Evolutionary conservation across 2,113 vertebrate species (phyloP).

Genomic region (Aegithalos caudatus): DNA sequence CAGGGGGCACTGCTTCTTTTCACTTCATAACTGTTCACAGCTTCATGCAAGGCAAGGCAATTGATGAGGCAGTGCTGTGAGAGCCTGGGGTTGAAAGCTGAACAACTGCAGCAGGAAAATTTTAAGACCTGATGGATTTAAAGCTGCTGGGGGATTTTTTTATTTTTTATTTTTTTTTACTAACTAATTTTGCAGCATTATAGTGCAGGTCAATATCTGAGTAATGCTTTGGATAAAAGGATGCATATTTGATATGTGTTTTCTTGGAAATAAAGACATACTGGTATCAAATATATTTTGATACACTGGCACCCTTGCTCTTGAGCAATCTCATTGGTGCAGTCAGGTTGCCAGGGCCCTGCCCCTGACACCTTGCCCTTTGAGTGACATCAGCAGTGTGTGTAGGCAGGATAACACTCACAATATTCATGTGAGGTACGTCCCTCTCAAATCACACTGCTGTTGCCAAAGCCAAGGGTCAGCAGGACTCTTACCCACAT

Average conservation of each 20-base stretch:
- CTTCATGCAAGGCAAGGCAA: not conserved
- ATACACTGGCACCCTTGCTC: not conserved
- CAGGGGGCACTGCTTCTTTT: not conserved
- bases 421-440: not conserved
- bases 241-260: not conserved
- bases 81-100: not conserved
- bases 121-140: not conserved
- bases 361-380: not conserved
- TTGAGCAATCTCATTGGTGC: rapidly evolving
- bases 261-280: not conserved
- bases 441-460: not conserved
- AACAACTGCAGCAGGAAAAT: not conserved
- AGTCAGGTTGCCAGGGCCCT: not conserved
- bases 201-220: not conserved
- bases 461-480: not conserved
- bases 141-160: not conserved
- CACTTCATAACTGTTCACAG: not conserved
- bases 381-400: rapidly evolving
- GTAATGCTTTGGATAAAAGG: not conserved
- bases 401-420: rapidly evolving
- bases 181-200: not conserved
- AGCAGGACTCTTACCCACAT: rapidly evolving
- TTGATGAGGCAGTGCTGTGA: not conserved
- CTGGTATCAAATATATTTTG: not conserved
- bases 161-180: not conserved